phyloP scores from a whole-genome alignment of 2,888 invertebrate species.

The Cataglyphis altisquamis region DNA sequence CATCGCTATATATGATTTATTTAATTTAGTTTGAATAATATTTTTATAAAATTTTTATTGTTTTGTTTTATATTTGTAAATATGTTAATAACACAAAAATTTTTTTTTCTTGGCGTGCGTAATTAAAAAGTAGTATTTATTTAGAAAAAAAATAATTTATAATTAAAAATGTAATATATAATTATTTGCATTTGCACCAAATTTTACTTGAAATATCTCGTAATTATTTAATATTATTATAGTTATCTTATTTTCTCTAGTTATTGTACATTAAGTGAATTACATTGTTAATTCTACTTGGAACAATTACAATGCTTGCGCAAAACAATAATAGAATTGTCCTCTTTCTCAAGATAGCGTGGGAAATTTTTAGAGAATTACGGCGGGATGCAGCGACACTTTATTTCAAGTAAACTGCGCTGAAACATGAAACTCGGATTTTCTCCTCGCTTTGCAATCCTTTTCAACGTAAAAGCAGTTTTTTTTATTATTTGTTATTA shows the following conservation, averaged over 20 bases:
- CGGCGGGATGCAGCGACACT: neutral
- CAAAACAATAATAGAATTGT: neutral
- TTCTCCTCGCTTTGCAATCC: conserved; percentile 8
- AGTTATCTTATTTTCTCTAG: neutral
- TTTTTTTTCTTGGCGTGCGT: too few species aligned
- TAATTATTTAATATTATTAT: neutral
- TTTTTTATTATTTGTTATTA: conserved; percentile 23
- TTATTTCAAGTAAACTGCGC: conserved; percentile 18
- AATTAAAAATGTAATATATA: neutral
- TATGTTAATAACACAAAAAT: neutral
- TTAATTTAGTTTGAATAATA: neutral
- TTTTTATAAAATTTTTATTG: conserved; percentile 6
- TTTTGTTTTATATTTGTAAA: neutral
- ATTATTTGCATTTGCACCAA: neutral
- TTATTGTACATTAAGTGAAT: neutral
- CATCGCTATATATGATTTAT: neutral
- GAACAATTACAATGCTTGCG: neutral
- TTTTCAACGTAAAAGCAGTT: neutral
- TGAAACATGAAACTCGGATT: conserved; percentile 23
- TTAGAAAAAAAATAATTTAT: neutral
- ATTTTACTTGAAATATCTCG: neutral
- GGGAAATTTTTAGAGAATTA: conserved; percentile 16
- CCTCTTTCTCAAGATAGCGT: neutral
- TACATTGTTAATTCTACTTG: neutral
- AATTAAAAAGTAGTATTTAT: neutral